Percentiles rank a stretch among this genome's conserved stretches.
These are phyloP conservation scores for Campaea margaritaria DNA, from an alignment of 2,888 invertebrate genomes.

Conservation along the genomic window DNA sequence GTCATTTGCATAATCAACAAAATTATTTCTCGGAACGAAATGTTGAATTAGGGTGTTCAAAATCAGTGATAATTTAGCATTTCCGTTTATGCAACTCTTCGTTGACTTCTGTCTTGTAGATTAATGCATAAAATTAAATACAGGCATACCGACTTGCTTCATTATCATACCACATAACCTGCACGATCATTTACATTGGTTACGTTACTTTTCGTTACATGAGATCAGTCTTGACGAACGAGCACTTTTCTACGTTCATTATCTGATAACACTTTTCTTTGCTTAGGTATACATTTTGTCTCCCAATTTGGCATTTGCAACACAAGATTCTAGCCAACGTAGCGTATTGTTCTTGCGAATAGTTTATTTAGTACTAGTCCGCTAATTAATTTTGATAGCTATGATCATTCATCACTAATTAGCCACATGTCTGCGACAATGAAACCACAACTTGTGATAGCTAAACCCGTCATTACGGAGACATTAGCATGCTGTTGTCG, in stretches of 20 bases:
- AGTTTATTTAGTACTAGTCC: slow-evolving; percentile 4
- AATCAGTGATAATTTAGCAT: slow-evolving; percentile 2
- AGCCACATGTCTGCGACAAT: slow-evolving; percentile 17
- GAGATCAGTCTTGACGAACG: too few relatives aligned
- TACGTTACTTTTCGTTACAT: slow-evolving; percentile 16
- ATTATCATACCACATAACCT: slow-evolving; percentile 24
- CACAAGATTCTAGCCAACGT: background rate
- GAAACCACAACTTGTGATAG: slow-evolving; percentile 19
- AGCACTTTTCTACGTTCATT: background rate
- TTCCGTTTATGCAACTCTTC: slow-evolving; percentile 22
- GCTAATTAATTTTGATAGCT: slow-evolving; percentile 11
- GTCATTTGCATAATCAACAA: background rate
- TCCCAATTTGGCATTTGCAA: too few relatives aligned
- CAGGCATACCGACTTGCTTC: slow-evolving; percentile 21
- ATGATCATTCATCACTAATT: slow-evolving; percentile 17
- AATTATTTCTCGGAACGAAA: background rate
- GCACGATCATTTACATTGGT: slow-evolving; percentile 12
- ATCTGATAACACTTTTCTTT: background rate
- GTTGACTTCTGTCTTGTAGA: slow-evolving; percentile 12
- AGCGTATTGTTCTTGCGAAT: slow-evolving; percentile 9
- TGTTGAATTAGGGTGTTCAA: background rate
- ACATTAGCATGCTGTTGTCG: slow-evolving; percentile 17
- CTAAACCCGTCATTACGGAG: slow-evolving; percentile 20
- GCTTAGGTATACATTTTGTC: background rate
- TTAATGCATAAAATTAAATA: slow-evolving; percentile 19